Conservation (phyloP, 1,140 invertebrate genomes). For the Brachionus asplanchnoidis region DNA sequence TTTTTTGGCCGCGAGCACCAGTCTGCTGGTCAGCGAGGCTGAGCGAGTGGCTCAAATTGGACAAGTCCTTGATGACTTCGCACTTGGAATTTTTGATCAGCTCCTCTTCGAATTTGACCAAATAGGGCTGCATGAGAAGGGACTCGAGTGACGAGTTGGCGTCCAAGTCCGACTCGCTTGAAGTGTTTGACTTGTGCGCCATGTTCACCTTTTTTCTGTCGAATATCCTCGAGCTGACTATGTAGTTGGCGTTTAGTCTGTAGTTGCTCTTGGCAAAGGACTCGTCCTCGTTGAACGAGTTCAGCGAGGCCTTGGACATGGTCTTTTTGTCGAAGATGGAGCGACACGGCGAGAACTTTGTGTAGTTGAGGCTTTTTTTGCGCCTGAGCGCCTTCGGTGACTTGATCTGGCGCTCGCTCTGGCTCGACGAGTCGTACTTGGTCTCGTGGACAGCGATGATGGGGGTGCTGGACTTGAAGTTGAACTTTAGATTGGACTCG, state of each 20-base stretch:
- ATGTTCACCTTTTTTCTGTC: not conserved
- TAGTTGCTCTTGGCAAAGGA: not conserved
- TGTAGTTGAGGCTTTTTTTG: not conserved
- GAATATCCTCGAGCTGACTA: not conserved
- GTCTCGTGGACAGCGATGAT: not conserved
- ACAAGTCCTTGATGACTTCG: slow-evolving; percentile 26
- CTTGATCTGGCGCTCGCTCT: not conserved
- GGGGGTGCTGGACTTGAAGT: not conserved
- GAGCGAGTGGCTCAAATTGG: slow-evolving; percentile 9
- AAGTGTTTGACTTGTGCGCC: not conserved
- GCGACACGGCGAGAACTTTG: not conserved
- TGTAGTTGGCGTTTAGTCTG: not conserved
- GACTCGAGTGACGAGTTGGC: not conserved
- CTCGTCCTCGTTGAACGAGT: slow-evolving; percentile 14
- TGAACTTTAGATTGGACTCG: not conserved
- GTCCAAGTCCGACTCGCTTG: not conserved
- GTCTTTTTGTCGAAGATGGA: slow-evolving; percentile 24
- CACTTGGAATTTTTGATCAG: slow-evolving; percentile 32
- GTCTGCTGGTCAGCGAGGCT: not conserved
- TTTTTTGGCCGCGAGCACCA: not conserved
- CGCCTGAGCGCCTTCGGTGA: not conserved
- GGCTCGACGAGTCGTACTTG: not conserved
- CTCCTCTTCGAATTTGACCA: slow-evolving; percentile 30
- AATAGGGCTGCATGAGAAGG: slow-evolving; percentile 12
- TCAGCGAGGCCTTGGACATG: slow-evolving; percentile 17